These are phyloP conservation scores for Pollimyrus isidori DNA, from an alignment of 2,113 vertebrate species.

Conservation along the genomic window DNA sequence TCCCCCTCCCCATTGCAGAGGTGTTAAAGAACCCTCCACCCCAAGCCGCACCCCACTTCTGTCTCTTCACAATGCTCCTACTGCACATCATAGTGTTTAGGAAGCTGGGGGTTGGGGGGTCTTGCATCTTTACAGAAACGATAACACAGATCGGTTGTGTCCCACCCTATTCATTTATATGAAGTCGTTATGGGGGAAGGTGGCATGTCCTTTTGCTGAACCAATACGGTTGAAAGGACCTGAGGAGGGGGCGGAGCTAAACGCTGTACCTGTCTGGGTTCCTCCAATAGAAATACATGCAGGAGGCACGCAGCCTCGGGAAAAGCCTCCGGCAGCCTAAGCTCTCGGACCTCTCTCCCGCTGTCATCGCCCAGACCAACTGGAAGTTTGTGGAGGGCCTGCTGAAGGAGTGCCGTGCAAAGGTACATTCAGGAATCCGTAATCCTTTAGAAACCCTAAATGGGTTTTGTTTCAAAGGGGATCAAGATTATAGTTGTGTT, in stretches of 20 bases:
- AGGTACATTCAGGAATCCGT: conserved; percentile 61
- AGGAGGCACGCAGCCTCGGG: conserved; percentile 74
- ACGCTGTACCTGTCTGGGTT: conserved; percentile 32
- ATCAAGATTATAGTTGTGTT: neutral
- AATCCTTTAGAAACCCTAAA: neutral
- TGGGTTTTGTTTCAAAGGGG: neutral
- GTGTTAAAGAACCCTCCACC: neutral
- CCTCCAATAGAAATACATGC: conserved; percentile 76
- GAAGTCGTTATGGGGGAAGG: neutral
- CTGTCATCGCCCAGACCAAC: conserved; percentile 85
- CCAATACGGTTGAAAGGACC: neutral
- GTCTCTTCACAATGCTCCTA: neutral
- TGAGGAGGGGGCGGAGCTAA: neutral
- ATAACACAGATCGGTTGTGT: neutral
- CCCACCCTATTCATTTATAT: neutral
- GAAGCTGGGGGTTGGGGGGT: too few species aligned
- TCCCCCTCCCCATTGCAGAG: neutral
- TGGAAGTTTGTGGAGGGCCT: conserved; percentile 89
- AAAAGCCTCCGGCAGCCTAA: conserved; percentile 85
- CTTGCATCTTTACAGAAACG: neutral
- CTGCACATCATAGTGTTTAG: neutral
- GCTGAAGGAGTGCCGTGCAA: conserved; percentile 90
- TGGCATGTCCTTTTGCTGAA: neutral
- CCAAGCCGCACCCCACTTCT: neutral
- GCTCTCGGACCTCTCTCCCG: conserved; percentile 83